phyloP scores from a whole-genome alignment of 1,140 invertebrate genomes.

The Bombus sylvicola region DNA sequence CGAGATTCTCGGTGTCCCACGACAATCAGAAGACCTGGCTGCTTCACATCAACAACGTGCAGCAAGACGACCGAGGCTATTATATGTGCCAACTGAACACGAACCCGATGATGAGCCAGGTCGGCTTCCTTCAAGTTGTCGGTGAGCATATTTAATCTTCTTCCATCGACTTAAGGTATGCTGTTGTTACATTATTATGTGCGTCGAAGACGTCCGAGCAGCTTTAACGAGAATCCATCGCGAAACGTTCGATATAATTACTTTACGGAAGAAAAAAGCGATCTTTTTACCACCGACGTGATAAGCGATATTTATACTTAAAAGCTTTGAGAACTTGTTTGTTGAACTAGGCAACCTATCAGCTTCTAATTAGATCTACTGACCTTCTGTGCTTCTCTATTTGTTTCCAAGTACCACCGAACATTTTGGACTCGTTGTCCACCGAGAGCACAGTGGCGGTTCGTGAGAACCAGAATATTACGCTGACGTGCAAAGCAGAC shows the following conservation, averaged over 20 bases:
- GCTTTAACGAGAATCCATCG: not conserved
- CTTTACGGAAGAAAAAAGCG: not conserved
- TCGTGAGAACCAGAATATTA: constrained; percentile 94
- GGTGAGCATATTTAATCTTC: constrained; percentile 86
- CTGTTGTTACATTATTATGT: not conserved
- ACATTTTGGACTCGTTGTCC: constrained; percentile 92
- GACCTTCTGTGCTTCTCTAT: constrained; percentile 57
- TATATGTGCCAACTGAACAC: constrained; percentile 98
- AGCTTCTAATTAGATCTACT: not conserved
- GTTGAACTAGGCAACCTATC: too few species aligned
- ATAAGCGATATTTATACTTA: not conserved
- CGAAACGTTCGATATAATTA: not conserved
- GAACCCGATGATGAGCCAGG: constrained; percentile 97
- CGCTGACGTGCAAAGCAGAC: constrained; percentile 93
- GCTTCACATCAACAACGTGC: constrained; percentile 93
- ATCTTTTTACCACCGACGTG: not conserved
- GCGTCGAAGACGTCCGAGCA: not conserved
- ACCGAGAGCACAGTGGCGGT: constrained; percentile 94
- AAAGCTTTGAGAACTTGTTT: not conserved
- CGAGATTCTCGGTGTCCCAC: constrained; percentile 93
- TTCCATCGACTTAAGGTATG: not conserved
- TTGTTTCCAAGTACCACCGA: constrained; percentile 89
- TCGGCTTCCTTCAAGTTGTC: constrained; percentile 96
- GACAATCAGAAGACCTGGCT: constrained; percentile 96
- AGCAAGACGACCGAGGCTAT: constrained; percentile 94